Base-by-base conservation (phyloP, 1,140 invertebrate species). In the Bombus picipes region DNA sequence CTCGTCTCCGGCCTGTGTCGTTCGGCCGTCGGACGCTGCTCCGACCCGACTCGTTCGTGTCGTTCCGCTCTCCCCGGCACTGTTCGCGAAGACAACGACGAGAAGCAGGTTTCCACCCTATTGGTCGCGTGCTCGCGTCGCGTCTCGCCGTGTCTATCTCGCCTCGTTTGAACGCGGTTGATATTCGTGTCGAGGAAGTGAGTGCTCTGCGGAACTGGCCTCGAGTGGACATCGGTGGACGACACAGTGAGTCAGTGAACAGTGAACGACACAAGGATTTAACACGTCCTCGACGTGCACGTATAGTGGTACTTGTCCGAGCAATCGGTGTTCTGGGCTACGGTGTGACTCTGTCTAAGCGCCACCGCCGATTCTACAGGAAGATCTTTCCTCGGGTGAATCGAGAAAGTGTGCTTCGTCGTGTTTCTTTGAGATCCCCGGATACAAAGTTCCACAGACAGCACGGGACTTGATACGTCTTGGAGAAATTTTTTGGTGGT, bases 21-120 rank as follows among this genome's bases (percentile, higher is more conserved):
- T 82, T 75, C 85, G 86, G 73, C 87, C 91, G 89, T 89, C 88
- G 87, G 85, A 87, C 83, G 65, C 47, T n/a, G 78, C 79, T 25
- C 22, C 74, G 41, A n/a, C 25, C 65, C n/a, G 25, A 15, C n/a
- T 53, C 47, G 9, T 6, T 12, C 9, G 22, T 9, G n/a, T 10
- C 34, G 22, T 15, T 32, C 39, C 22, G 34, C 37, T 37, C 32
- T 41, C 22, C 62, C 37, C 78, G 74, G 3, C 15, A 18, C 37
- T 47, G 47, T 57, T 43, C 43, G 5, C 70, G 18, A 71, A 37
- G 18, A 22, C 66, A 22, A 37, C 66, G 66, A 68, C 66, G 15
- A 68, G n/a, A 22, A 37, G n/a, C 66, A 18, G 18, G 3, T 37
- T 22, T 65, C 12, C n/a, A 66, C n/a, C 65, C 65, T 28, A 12